A percentile compares a stretch with the other conserved stretches of the same genome.
Evolutionary conservation across 1,140 invertebrate genomes (phyloP).

Genomic region (Muscidifurax raptorellus): DNA sequence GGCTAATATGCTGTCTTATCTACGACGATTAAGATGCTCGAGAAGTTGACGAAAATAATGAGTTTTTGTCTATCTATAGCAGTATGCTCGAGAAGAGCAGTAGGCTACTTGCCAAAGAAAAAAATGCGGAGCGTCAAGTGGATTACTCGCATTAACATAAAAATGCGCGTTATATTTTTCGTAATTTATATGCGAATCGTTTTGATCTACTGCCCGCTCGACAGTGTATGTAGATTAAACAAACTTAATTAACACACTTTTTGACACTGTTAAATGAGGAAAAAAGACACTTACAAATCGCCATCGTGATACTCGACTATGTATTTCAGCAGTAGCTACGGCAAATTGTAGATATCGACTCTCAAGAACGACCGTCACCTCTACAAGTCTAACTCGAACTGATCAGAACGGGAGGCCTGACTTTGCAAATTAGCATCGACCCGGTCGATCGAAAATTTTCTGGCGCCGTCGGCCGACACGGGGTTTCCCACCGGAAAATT

Average conservation of each 20-base stretch:
- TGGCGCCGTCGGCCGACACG: too few species aligned
- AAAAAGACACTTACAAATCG: background rate
- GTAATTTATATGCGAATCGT: background rate
- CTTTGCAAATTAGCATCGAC: too few species aligned
- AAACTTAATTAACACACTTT: background rate
- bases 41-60: background rate
- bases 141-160: background rate
- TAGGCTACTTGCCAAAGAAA: background rate
- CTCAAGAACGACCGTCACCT: too few species aligned
- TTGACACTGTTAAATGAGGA: background rate
- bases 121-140: background rate
- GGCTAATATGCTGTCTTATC: too few species aligned
- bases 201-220: background rate
- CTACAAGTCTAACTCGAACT: too few species aligned
- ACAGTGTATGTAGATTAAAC: background rate
- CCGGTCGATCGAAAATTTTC: background rate
- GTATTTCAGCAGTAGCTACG: too few species aligned
- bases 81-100: background rate
- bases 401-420: too few species aligned
- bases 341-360: too few species aligned
- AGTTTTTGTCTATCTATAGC: background rate
- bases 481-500: too few species aligned
- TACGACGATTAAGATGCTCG: too few species aligned
- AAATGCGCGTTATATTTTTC: background rate
- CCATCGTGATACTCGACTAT: too few species aligned